A percentile compares a stretch with the other conserved stretches of the same genome.
Evolutionary conservation across 2,888 invertebrate species (phyloP).

Genomic region (Trachelus troglodyta): DNA sequence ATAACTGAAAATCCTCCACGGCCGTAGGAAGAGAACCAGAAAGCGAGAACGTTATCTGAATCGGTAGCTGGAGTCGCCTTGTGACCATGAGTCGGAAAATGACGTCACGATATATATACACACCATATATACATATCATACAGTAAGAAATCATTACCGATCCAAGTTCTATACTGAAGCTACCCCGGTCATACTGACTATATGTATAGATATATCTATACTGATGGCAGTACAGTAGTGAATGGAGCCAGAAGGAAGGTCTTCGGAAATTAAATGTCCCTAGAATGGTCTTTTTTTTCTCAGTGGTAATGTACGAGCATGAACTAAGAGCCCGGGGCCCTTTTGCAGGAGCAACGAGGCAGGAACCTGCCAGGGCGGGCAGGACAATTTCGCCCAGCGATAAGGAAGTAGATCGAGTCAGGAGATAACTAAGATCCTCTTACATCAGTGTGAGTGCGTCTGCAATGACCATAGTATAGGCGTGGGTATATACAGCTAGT

Average conservation of each 20-base stretch:
- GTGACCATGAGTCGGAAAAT: no score
- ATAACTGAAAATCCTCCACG: no score
- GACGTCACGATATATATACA: no score
- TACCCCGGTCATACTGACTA: not conserved
- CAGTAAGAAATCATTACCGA: not conserved
- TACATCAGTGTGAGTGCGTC: not conserved
- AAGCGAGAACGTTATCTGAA: no score
- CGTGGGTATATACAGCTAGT: not conserved
- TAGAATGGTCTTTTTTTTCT: constrained; percentile 60
- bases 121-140: not conserved
- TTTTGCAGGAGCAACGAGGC: constrained; percentile 54
- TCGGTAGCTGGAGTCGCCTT: no score
- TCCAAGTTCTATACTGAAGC: not conserved
- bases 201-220: not conserved
- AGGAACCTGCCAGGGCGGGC: constrained; percentile 53
- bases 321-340: constrained; percentile 30
- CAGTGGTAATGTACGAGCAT: constrained; percentile 59
- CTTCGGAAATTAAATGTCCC: constrained; percentile 66
- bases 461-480: not conserved
- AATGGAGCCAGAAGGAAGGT: constrained; percentile 65
- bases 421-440: constrained; percentile 41
- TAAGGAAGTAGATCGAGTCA: constrained; percentile 62
- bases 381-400: constrained; percentile 61
- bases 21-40: no score
- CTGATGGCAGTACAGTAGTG: constrained; percentile 33